Conservation (phyloP, 2,113 vertebrate species). For the Solea senegalensis region DNA sequence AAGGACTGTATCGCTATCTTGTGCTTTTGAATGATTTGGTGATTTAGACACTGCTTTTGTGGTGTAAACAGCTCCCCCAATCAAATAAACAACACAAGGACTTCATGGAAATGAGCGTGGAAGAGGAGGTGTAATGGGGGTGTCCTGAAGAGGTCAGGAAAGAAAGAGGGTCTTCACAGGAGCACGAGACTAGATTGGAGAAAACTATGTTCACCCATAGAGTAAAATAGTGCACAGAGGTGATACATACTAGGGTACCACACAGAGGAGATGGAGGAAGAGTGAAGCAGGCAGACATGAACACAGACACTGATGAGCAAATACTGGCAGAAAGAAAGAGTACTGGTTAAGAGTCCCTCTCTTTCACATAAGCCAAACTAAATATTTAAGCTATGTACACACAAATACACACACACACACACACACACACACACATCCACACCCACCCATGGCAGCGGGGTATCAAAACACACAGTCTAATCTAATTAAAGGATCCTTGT, state of each 20-base stretch:
- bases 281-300: constrained; percentile 44
- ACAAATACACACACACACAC: constrained; percentile 3
- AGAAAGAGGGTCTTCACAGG: constrained; percentile 8
- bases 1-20: constrained; percentile 67
- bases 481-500: constrained; percentile 81
- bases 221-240: constrained; percentile 25
- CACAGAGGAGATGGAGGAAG: neutral
- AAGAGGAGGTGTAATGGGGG: constrained; percentile 12
- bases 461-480: constrained; percentile 76
- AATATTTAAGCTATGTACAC: constrained; percentile 21
- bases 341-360: constrained; percentile 26
- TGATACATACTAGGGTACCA: constrained; percentile 11
- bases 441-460: constrained; percentile 49
- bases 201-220: constrained; percentile 4
- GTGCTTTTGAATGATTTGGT: constrained; percentile 62
- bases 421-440: constrained; percentile 32
- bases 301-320: constrained; percentile 52
- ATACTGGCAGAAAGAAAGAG: constrained; percentile 38
- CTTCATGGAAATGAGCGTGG: constrained; percentile 36
- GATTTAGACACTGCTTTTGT: constrained; percentile 61
- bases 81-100: constrained; percentile 61
- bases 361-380: constrained; percentile 24
- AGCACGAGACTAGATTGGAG: constrained; percentile 6
- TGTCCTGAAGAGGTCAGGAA: constrained; percentile 33
- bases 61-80: constrained; percentile 48